Evolutionary conservation across 2,113 vertebrate species (phyloP).

Genomic region (Anguilla japonica): DNA sequence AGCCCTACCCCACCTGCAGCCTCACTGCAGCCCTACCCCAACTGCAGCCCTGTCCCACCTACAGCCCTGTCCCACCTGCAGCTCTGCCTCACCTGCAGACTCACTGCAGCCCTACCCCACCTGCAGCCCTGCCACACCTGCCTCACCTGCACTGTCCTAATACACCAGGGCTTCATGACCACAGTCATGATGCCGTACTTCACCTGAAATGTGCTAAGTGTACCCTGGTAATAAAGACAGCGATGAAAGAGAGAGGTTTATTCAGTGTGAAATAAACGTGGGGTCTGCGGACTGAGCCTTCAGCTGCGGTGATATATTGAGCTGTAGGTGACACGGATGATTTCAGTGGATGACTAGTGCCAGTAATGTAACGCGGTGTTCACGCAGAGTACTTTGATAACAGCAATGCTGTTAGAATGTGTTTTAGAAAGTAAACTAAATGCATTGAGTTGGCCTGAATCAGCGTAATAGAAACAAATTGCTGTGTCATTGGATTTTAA

Average conservation of each 20-base stretch:
- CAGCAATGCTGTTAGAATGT: background rate
- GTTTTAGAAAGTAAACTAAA: slow-evolving; percentile 51
- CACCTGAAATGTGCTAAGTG: no score
- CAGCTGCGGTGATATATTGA: background rate
- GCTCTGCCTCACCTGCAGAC: no score
- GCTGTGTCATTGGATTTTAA: slow-evolving; percentile 74
- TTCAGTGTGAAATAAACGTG: background rate
- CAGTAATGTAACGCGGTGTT: no score
- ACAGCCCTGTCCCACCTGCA: no score
- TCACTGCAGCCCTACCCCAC: no score
- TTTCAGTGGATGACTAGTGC: background rate
- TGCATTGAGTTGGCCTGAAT: slow-evolving; percentile 57
- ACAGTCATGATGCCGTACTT: background rate
- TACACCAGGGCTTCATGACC: slow-evolving; percentile 37
- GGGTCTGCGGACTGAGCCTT: background rate
- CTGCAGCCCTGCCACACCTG: no score
- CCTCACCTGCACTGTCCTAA: slow-evolving; percentile 33
- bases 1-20: no score
- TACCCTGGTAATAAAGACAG: no score
- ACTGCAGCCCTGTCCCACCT: no score
- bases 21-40: no score
- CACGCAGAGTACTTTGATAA: background rate
- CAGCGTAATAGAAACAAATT: slow-evolving; percentile 72
- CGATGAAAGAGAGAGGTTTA: background rate
- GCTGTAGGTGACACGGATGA: background rate